Percentiles rank a stretch among this genome's conserved stretches.
phyloP scores from a whole-genome alignment of 2,888 invertebrate genomes.

The Hololepta plana region DNA sequence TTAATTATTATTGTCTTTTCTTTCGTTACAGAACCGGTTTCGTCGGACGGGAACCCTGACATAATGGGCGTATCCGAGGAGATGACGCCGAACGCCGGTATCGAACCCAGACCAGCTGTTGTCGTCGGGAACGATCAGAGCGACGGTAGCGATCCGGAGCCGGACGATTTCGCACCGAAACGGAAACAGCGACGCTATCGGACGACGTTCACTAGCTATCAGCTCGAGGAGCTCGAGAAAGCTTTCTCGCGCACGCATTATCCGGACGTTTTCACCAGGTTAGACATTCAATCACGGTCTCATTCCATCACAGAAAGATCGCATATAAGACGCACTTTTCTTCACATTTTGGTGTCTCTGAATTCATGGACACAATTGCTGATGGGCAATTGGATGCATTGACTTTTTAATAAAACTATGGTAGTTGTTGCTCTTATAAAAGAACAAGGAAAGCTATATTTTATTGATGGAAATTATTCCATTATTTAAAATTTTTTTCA shows the following conservation, averaged over 20 bases:
- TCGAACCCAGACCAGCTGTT: slow-evolving; percentile 14
- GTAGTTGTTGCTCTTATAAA: no score
- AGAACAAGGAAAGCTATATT: no score
- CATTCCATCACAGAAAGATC: no score
- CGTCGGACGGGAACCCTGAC: slow-evolving; percentile 21
- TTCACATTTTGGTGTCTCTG: no score
- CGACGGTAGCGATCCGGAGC: slow-evolving; percentile 46
- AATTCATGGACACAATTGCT: no score
- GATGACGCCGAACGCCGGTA: slow-evolving; percentile 18
- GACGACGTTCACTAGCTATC: slow-evolving; percentile 89
- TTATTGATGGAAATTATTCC: no score
- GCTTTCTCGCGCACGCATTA: slow-evolving; percentile 95
- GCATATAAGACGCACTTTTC: no score
- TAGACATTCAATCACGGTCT: slow-evolving; percentile 15
- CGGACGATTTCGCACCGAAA: slow-evolving; percentile 64
- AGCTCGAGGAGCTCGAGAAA: slow-evolving; percentile 90
- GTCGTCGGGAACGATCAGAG: slow-evolving; percentile 14
- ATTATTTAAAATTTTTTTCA: no score
- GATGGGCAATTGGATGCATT: no score
- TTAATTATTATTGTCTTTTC: background rate
- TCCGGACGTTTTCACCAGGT: slow-evolving; percentile 95
- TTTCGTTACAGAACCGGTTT: slow-evolving; percentile 21
- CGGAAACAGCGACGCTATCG: slow-evolving; percentile 79
- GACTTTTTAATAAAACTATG: no score
- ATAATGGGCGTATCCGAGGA: slow-evolving; percentile 27